phyloP scores from a whole-genome alignment of 2,113 vertebrate genomes.

The Dromaius novaehollandiae region DNA sequence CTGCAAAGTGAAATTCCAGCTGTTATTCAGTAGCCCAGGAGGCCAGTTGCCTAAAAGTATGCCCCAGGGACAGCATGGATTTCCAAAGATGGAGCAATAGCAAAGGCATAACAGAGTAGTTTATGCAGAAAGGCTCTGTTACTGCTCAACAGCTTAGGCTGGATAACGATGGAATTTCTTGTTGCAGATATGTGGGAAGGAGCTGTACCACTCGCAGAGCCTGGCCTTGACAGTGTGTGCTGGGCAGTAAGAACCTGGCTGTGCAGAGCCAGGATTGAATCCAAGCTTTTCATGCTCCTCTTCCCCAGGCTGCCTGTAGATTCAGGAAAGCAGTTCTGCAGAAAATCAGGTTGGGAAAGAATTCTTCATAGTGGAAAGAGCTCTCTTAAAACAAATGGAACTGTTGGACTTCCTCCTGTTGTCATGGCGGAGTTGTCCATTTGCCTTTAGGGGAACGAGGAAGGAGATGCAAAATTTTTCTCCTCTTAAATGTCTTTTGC shows the following conservation, averaged over 20 bases:
- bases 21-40: background rate
- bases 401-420: background rate
- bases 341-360: background rate
- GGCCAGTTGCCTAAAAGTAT: background rate
- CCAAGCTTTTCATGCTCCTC: background rate
- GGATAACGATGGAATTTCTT: background rate
- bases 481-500: background rate
- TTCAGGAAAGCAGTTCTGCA: background rate
- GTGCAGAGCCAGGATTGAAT: background rate
- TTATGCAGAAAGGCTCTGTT: background rate
- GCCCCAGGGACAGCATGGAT: background rate
- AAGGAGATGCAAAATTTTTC: slow-evolving; percentile 22
- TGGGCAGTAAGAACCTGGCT: background rate
- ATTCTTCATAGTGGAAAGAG: background rate
- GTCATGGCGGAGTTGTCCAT: background rate
- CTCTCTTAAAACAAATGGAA: background rate
- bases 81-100: background rate
- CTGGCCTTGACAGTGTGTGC: background rate
- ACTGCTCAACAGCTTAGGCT: background rate
- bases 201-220: background rate
- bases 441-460: background rate
- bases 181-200: background rate
- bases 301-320: background rate
- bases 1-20: slow-evolving; percentile 21
- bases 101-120: background rate